Percentiles rank a stretch among this genome's conserved stretches.
Evolutionary conservation across 2,797 vertebrate species (phyloP).

Genomic region (Nothura maculosa): DNA sequence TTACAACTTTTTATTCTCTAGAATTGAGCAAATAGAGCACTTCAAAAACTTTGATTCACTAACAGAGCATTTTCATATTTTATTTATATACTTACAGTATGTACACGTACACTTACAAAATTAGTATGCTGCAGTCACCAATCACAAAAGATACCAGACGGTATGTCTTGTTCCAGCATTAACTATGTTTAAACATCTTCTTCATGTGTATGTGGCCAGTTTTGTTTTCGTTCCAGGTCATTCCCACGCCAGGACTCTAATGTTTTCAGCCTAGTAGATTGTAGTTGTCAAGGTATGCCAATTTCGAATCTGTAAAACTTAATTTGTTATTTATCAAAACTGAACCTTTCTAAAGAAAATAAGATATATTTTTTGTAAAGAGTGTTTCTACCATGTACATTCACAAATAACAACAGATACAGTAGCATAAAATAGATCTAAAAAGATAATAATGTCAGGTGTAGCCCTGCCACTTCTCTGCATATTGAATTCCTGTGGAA

Average conservation of each 20-base stretch:
- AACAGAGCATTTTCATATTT: conserved; percentile 77
- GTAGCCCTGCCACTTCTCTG: not conserved
- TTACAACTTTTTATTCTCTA: conserved; percentile 77
- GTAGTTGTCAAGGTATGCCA: conserved; percentile 78
- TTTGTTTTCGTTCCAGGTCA: conserved; percentile 56
- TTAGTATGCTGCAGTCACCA: conserved; percentile 74
- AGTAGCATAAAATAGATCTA: conserved; percentile 64
- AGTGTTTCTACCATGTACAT: conserved; percentile 84
- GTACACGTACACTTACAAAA: conserved; percentile 66
- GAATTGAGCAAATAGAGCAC: conserved; percentile 68
- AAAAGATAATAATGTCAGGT: not conserved
- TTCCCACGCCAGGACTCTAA: conserved; percentile 67
- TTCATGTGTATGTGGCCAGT: conserved; percentile 55
- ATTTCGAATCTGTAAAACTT: conserved; percentile 81
- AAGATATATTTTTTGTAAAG: conserved; percentile 87
- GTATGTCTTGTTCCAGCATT: conserved; percentile 42
- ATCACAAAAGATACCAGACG: conserved; percentile 59
- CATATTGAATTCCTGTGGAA: not conserved
- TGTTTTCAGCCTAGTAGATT: conserved; percentile 76
- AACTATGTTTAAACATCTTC: conserved; percentile 36
- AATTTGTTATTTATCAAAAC: conserved; percentile 82
- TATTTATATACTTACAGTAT: conserved; percentile 72
- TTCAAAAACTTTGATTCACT: conserved; percentile 68
- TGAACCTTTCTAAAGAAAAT: conserved; percentile 85
- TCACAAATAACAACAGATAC: conserved; percentile 73